A percentile compares a stretch with the other conserved stretches of the same genome.
phyloP scores from a whole-genome alignment of 2,797 vertebrate species.

The Gymnoscopelus braueri region DNA sequence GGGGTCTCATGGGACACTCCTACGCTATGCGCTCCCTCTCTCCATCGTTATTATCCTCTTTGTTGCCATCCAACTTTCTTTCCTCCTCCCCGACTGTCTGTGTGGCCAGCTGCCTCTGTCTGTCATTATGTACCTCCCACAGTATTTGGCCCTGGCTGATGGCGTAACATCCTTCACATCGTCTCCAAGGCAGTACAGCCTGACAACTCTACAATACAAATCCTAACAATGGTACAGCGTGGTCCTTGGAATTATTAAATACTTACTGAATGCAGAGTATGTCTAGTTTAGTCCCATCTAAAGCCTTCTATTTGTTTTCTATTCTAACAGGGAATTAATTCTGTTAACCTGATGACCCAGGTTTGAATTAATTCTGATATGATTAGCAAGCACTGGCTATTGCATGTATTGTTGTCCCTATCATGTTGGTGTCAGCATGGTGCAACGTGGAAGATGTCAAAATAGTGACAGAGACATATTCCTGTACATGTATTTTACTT shows the following conservation, averaged over 20 bases:
- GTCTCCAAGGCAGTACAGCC: conserved; percentile 9
- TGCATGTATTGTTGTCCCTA: no score
- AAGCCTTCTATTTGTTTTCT: no score
- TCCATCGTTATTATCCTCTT: conserved; percentile 50
- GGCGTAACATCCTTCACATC: conserved; percentile 52
- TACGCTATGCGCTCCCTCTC: conserved; percentile 15
- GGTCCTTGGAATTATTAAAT: background rate
- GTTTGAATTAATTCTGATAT: no score
- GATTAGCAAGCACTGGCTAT: no score
- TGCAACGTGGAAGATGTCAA: no score
- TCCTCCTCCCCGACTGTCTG: conserved; percentile 30
- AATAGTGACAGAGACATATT: no score
- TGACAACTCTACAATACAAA: conserved; percentile 22
- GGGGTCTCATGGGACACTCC: conserved; percentile 42
- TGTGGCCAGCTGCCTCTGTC: conserved; percentile 41
- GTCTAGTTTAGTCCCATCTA: background rate
- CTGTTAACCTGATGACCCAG: no score
- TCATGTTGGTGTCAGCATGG: no score
- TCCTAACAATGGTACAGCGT: no score
- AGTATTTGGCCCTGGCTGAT: conserved; percentile 52
- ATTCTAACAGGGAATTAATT: no score
- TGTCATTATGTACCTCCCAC: conserved; percentile 59
- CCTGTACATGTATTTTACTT: no score
- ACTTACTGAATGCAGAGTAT: no score
- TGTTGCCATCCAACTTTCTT: conserved; percentile 36